Evolutionary conservation across 2,888 invertebrate genomes (phyloP), one percentile per base, ranked within the genome.

Genomic region (Gortyna flavago): DNA sequence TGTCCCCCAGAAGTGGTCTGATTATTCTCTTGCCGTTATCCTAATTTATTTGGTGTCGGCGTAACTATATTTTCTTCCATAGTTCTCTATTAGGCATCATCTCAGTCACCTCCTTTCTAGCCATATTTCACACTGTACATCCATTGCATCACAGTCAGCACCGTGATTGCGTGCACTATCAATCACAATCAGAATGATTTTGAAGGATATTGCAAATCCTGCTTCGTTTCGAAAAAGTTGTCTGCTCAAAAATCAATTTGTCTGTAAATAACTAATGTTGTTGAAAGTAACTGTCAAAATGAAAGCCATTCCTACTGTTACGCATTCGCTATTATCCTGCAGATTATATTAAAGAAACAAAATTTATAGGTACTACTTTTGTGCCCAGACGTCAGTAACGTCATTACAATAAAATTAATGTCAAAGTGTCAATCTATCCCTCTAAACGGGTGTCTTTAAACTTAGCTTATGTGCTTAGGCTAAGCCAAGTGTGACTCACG

Each of bases 401-500:
- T 71, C 61, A 29, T 29, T 35, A 35, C 48, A 67, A 68, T 57
- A 67, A 77, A 68, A 57, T 51, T 11, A 41, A 57, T 64, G 67
- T 82, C 71, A 62, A 67, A 70, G 41, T 78, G 62, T 71, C 74
- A 71, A 66, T 59, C 16, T 59, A 54, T 71, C 9, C 1, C 25
- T 25, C 18, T 21, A 59, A 64, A 38, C n/a, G 32, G n/a, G 64
- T 74, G 74, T 73, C 59, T 72, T 59, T 79, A 70, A 71, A 80
- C 84, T 72, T 71, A 79, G 57, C 57, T 72, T 64, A 75, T 48
- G 67, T 79, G 57, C 81, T 79, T 16, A 59, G 64, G 79, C 68
- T 71, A 83, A 75, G 57, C 75, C 70, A 32, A 67, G 61, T 66
- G 54, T 82, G 82, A 79, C 59, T 83, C 82, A 82, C 71, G n/a